Evolutionary conservation across 2,888 invertebrate species (phyloP), one percentile per base, ranked within the genome.

Genomic region (Acanthosepion esculentum): DNA sequence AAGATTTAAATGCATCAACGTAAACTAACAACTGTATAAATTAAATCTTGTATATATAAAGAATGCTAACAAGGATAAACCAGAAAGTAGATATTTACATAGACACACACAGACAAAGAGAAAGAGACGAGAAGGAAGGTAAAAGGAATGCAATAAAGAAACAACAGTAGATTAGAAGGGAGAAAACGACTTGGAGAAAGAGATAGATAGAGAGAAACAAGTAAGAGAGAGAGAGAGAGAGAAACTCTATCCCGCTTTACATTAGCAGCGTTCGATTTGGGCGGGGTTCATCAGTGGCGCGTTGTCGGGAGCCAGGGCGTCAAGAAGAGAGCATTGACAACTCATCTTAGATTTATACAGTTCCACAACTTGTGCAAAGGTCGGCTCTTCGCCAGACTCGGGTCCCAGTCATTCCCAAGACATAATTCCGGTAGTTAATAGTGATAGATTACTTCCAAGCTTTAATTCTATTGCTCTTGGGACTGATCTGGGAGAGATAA

Each of bases 401-500:
- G 78, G 78, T 78, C n/a, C 15, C 78, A 78, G 78, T n/a, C 78
- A 78, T 78, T 78, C 78, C 78, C 78, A n/a, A 78, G 78, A 78
- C 78, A 78, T 78, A 78, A 78, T 78, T 78, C 33, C 78, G 15
- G 78, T 78, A 78, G 78, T 78, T 78, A 78, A 78, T 78, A 78
- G 78, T 78, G 78, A 78, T 78, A 78, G 78, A 78, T 78, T 78
- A 78, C 78, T n/a, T n/a, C 78, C 78, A 78, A 33, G 78, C 78
- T 78, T 78, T 78, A 78, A 78, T 78, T 78, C 78, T 78, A 78
- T 78, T 78, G 78, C 78, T 15, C 78, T 78, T 78, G 78, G n/a
- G 78, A 78, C 78, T 78, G 78, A 78, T 78, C 78, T 78, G 78
- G 33, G 78, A 78, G 78, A n/a, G 78, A 78, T 78, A 78, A 78